Evolutionary conservation across 2,797 vertebrate genomes (phyloP), one percentile per base, ranked within the genome.

Genomic region (Pantherophis alleghaniensis): DNA sequence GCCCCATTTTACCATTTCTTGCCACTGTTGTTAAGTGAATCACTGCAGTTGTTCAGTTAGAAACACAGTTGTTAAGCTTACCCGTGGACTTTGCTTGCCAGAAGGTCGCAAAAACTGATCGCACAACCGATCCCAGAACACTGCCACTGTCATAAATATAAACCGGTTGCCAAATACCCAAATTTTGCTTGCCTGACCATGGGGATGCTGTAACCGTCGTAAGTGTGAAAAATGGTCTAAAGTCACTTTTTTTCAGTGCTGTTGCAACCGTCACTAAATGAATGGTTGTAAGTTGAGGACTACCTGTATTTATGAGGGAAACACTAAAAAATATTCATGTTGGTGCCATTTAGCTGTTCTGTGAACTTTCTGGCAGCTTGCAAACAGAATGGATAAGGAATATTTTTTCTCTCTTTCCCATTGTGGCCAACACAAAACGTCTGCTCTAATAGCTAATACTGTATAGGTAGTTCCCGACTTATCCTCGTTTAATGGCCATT

Each of bases 281-380:
- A 69, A 32, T 69, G 66, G 13, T 16, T 69, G n/a, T 69, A 69
- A 69, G 2, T 32, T 69, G n/a, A 69, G 66, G n/a, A 32, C 66
- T 69, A 3, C 14, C n/a, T 32, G 66, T 69, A 28, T 51, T 51
- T 3, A 14, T 42, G 86, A 16, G 28, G 22, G 47, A 90, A 53
- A 14, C 12, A 37, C 5, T 22, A 6, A 42, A 32, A 32, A 88
- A 60, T 7, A 53, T 14, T 7, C 13, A 42, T 32, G 22, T 18
- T 10, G 7, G 18, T 56, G 53, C 3, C 18, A 57, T 37, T 13
- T 32, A 7, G 14, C n/a, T 74, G 2, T 74, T 37, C 66, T 10
- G 32, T 6, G 42, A 37, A 9, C 47, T 92, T 95, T 66, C 7
- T 18, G 26, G 24, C 55, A 90, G 26, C 28, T 92, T 95, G 92